phyloP scores from a whole-genome alignment of 2,797 vertebrate genomes.

The Pipistrellus pipistrellus region DNA sequence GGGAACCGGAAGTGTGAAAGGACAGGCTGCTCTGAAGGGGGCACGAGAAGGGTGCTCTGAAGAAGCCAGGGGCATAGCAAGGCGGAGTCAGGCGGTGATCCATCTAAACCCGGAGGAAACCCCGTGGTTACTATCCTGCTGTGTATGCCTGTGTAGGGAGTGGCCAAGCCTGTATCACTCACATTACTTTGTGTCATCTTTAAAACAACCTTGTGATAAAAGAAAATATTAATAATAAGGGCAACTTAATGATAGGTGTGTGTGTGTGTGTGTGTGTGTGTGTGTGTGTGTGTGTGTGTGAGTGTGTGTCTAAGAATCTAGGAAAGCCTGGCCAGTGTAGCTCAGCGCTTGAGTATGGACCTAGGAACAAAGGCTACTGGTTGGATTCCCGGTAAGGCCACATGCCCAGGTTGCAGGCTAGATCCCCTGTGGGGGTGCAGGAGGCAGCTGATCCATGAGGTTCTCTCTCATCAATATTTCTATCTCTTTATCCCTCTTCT shows the following conservation, averaged over 20 bases:
- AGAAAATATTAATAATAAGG: too few relatives aligned
- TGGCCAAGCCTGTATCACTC: not conserved
- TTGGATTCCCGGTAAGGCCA: too few relatives aligned
- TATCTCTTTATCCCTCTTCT: too few relatives aligned
- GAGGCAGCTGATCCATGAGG: too few relatives aligned
- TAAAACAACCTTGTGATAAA: not conserved
- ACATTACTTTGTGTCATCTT: not conserved
- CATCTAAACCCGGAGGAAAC: not conserved
- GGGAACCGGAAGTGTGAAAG: not conserved
- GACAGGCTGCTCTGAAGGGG: not conserved
- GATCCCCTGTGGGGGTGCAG: too few relatives aligned
- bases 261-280: not conserved
- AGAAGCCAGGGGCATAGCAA: not conserved
- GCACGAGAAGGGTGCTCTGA: too few relatives aligned
- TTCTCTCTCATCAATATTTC: too few relatives aligned
- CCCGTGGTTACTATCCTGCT: rapidly evolving
- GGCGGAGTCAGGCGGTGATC: not conserved
- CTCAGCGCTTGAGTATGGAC: too few relatives aligned
- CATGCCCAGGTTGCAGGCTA: too few relatives aligned
- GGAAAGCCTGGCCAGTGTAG: not conserved
- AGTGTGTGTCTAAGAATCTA: not conserved
- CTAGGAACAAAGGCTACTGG: too few relatives aligned
- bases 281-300: not conserved
- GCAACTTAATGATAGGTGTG: not conserved
- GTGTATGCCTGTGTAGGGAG: not conserved